Evolutionary conservation across 2,113 vertebrate species (phyloP).

Genomic region (Cromileptes altivelis): DNA sequence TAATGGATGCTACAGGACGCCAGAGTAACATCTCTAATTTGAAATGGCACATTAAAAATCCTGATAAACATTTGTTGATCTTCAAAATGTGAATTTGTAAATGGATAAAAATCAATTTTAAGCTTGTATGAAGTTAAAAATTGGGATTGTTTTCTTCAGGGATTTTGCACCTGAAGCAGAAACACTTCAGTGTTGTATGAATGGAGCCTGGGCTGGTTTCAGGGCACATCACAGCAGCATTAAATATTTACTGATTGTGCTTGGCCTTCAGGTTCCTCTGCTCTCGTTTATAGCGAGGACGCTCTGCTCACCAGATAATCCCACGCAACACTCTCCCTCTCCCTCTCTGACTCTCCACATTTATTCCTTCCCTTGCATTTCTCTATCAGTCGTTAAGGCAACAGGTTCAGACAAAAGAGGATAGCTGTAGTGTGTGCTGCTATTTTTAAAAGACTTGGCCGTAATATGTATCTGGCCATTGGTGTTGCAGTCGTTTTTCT

Average conservation of each 20-base stretch:
- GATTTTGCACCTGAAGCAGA: constrained; percentile 16
- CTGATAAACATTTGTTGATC: not conserved
- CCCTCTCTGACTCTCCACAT: not conserved
- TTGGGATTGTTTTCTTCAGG: not conserved
- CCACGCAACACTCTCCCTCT: constrained; percentile 35
- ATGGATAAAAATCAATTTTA: not conserved
- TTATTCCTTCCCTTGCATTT: not conserved
- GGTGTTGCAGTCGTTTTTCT: constrained; percentile 3
- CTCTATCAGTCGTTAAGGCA: constrained; percentile 54
- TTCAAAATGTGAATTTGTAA: not conserved
- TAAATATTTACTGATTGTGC: constrained; percentile 71
- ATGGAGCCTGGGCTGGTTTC: constrained; percentile 39
- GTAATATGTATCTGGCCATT: constrained; percentile 5
- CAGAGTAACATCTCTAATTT: not conserved
- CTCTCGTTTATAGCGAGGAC: constrained; percentile 28
- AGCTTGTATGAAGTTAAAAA: not conserved
- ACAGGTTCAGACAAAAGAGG: constrained; percentile 52
- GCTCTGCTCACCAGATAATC: constrained; percentile 36
- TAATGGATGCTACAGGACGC: not conserved
- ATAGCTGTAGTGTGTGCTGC: constrained; percentile 1
- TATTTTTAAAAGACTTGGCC: constrained; percentile 50
- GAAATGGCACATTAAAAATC: not conserved
- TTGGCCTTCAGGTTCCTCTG: constrained; percentile 52
- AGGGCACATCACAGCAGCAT: constrained; percentile 47
- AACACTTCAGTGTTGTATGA: not conserved